Conservation (phyloP, 1,140 invertebrate genomes). For the Holcopasites calliopsidis region DNA sequence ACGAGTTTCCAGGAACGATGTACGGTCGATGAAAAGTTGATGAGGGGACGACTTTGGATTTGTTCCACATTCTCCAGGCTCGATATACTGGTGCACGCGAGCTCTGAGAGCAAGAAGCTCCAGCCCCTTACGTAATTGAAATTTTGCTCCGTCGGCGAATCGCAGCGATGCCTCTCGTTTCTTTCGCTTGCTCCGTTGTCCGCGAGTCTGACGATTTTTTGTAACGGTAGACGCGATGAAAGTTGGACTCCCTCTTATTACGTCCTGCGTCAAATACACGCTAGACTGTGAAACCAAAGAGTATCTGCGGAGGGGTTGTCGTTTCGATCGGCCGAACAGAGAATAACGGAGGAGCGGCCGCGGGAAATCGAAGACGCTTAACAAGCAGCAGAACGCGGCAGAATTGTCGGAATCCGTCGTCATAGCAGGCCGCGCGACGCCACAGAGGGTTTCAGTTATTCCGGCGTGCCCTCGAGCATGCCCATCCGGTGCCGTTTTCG, state of each 20-base stretch:
- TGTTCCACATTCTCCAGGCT: conserved; percentile 26
- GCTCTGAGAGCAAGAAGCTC: background rate
- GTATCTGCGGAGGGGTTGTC: no score
- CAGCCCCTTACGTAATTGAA: conserved; percentile 9
- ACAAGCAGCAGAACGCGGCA: no score
- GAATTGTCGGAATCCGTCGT: conserved; percentile 47
- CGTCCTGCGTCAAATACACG: no score
- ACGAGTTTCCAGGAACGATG: conserved; percentile 11
- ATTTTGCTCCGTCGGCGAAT: background rate
- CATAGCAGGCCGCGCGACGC: no score
- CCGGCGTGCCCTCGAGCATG: conserved; percentile 11
- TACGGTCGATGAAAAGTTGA: conserved; percentile 34
- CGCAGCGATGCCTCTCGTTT: background rate
- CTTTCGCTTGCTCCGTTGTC: background rate
- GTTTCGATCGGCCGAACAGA: no score
- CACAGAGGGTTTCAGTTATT: conserved; percentile 59
- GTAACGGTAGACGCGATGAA: background rate
- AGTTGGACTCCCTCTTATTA: no score
- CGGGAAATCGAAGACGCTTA: no score
- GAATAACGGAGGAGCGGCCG: no score
- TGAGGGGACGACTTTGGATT: conserved; percentile 37
- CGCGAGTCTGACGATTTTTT: conserved; percentile 22
- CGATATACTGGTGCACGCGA: background rate
- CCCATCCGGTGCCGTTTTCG: conserved; percentile 45
- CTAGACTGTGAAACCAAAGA: no score